phyloP scores from a whole-genome alignment of 2,888 invertebrate species.

The Agelastica alni region DNA sequence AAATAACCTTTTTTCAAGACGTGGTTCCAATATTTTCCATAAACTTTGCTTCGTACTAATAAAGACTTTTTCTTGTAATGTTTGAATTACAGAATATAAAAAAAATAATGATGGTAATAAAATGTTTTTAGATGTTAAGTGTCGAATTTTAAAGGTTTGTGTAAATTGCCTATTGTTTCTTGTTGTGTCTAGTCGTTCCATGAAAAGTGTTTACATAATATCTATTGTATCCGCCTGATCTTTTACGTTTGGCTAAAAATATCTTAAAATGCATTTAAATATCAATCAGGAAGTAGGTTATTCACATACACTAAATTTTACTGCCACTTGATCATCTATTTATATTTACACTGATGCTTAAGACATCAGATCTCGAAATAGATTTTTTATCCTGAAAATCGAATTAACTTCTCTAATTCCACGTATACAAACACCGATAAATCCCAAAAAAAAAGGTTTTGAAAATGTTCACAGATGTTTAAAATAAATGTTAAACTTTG shows the following conservation, averaged over 20 bases:
- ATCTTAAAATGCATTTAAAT: background rate
- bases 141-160: too few species aligned
- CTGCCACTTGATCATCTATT: constrained; percentile 10
- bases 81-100: too few species aligned
- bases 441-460: background rate
- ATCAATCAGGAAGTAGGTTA: constrained; percentile 6
- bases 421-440: constrained; percentile 10
- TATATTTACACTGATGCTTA: constrained; percentile 6
- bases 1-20: too few species aligned
- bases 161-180: too few species aligned
- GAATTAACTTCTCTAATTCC: constrained; percentile 14
- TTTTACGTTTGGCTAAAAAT: background rate
- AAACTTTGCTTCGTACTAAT: too few species aligned
- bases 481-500: constrained; percentile 3
- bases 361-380: constrained; percentile 6
- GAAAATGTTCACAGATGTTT: constrained; percentile 1
- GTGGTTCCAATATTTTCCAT: too few species aligned
- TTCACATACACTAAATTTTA: background rate
- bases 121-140: too few species aligned
- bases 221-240: too few species aligned
- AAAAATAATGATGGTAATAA: too few species aligned
- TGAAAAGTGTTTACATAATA: too few species aligned
- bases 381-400: constrained; percentile 5
- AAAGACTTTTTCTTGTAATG: too few species aligned
- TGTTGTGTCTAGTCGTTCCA: too few species aligned